A percentile compares a stretch with the other conserved stretches of the same genome.
phyloP scores from a whole-genome alignment of 2,888 invertebrate species.

The Gibbula magus region DNA sequence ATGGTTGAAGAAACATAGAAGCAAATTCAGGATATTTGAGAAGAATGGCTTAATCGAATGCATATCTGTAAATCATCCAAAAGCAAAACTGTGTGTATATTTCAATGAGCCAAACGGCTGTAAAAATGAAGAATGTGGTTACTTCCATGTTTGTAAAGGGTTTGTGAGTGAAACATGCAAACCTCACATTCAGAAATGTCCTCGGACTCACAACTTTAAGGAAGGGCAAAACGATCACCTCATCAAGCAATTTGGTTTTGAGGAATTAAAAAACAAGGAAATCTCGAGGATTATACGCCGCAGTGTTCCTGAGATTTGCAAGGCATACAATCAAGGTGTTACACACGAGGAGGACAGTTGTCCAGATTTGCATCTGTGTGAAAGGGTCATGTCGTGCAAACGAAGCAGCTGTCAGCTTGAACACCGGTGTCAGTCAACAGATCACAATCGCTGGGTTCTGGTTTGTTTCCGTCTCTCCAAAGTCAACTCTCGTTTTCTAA shows the following conservation, averaged over 20 bases:
- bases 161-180: slow-evolving; percentile 11
- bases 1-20: neutral
- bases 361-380: slow-evolving; percentile 8
- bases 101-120: slow-evolving; percentile 2
- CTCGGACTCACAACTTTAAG: neutral
- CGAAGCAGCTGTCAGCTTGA: neutral
- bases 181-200: neutral
- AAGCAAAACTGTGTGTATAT: neutral
- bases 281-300: neutral
- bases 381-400: neutral
- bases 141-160: slow-evolving; percentile 5
- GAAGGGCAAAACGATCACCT: neutral
- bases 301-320: slow-evolving; percentile 1
- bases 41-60: neutral
- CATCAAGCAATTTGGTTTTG: neutral
- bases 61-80: neutral
- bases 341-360: neutral
- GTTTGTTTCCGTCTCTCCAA: neutral
- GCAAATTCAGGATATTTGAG: slow-evolving; percentile 8
- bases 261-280: slow-evolving; percentile 8
- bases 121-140: slow-evolving; percentile 2
- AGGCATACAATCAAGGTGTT: neutral
- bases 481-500: neutral
- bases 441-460: slow-evolving; percentile 9
- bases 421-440: neutral